phyloP scores from a whole-genome alignment of 2,888 invertebrate genomes.

The Tetrapedia diversipes region DNA sequence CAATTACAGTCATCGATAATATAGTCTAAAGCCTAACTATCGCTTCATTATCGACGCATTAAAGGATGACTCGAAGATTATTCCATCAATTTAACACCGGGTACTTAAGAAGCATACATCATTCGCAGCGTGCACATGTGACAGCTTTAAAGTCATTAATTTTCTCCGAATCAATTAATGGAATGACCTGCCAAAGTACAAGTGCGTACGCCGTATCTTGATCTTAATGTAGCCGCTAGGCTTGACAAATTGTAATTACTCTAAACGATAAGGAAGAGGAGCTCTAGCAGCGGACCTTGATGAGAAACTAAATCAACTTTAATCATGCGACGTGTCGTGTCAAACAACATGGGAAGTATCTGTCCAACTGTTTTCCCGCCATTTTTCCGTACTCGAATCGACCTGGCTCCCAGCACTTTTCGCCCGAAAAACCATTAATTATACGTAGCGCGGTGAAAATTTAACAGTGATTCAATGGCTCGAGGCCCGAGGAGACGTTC shows the following conservation, averaged over 20 bases:
- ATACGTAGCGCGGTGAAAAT: not conserved
- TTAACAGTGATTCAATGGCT: conserved; percentile 24
- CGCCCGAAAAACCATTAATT: conserved; percentile 15
- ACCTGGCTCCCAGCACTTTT: not conserved
- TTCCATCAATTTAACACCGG: too few species aligned
- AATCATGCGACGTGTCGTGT: conserved; percentile 22
- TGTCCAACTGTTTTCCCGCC: not conserved
- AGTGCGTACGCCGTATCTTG: not conserved
- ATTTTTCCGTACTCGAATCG: not conserved
- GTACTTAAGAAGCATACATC: too few species aligned
- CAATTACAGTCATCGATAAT: too few species aligned
- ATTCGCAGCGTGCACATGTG: too few species aligned
- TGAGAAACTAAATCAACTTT: conserved; percentile 6
- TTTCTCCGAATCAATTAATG: conserved; percentile 8
- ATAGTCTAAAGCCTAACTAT: too few species aligned
- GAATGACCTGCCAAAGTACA: not conserved
- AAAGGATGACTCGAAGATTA: not conserved
- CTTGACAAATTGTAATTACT: conserved; percentile 24
- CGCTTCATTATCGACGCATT: too few species aligned
- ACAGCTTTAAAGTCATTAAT: not conserved
- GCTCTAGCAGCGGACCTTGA: not conserved
- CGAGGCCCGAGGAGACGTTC: not conserved
- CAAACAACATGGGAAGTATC: conserved; percentile 4
- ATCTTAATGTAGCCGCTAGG: conserved; percentile 14
- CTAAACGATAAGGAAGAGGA: conserved; percentile 18